Conservation (phyloP, 1,140 invertebrate genomes). For the Nephila pilipes region DNA sequence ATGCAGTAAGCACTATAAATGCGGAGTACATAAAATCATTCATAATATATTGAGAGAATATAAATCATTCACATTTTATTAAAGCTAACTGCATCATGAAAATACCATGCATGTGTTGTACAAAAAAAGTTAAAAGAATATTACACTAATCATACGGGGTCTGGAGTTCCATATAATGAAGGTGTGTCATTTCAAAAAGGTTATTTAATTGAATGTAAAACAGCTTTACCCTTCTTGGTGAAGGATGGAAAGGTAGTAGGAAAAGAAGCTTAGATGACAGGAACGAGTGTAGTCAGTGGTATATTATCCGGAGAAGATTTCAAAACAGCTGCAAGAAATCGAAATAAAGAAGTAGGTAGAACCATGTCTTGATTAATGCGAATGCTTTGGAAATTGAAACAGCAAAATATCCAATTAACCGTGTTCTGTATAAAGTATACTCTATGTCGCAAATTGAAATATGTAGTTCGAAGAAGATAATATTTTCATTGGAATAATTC, state of each 20-base stretch:
- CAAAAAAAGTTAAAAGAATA: constrained; percentile 7
- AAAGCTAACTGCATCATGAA: not conserved
- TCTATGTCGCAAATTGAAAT: constrained; percentile 26
- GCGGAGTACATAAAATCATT: not conserved
- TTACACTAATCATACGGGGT: not conserved
- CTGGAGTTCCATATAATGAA: too few relatives aligned
- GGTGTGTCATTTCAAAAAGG: not conserved
- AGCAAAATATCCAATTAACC: too few relatives aligned
- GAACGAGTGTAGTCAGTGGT: not conserved
- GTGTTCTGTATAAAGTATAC: not conserved
- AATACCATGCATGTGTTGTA: not conserved
- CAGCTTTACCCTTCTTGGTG: not conserved
- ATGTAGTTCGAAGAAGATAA: constrained; percentile 35
- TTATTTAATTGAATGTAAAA: not conserved
- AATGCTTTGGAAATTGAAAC: too few relatives aligned
- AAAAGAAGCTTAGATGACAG: too few relatives aligned
- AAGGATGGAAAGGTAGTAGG: not conserved
- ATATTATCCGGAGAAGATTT: not conserved
- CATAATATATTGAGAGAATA: too few relatives aligned
- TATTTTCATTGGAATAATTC: constrained; percentile 42
- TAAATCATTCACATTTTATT: too few relatives aligned
- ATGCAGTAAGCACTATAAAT: not conserved
- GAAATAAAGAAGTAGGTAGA: too few relatives aligned
- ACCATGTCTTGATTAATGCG: too few relatives aligned
- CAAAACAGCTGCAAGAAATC: too few relatives aligned